phyloP scores from a whole-genome alignment of 2,888 invertebrate species.

The Spisula subtruncata region DNA sequence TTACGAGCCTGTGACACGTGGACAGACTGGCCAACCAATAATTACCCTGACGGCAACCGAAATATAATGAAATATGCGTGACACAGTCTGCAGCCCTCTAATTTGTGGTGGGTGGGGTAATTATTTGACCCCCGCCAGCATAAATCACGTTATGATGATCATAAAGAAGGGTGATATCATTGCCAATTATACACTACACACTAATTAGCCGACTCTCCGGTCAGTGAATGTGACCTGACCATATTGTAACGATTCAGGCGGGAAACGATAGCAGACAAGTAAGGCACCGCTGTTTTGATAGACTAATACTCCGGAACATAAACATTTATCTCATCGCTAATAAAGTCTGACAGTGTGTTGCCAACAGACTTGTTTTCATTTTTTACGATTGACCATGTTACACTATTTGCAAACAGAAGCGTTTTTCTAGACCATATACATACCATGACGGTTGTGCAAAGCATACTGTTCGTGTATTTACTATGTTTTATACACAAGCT shows the following conservation, averaged over 20 bases:
- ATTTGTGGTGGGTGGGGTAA: slow-evolving; percentile 73
- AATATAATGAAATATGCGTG: slow-evolving; percentile 69
- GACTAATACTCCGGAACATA: slow-evolving; percentile 2
- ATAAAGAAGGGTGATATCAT: slow-evolving; percentile 68
- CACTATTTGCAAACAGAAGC: too few relatives aligned
- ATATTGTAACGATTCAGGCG: slow-evolving; percentile 49
- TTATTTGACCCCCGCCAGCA: slow-evolving; percentile 64
- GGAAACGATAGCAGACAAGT: slow-evolving; percentile 28
- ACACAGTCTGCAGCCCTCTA: slow-evolving; percentile 68
- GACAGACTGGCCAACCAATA: slow-evolving; percentile 66
- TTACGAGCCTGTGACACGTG: slow-evolving; percentile 71
- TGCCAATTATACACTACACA: slow-evolving; percentile 61
- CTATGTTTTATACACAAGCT: too few relatives aligned
- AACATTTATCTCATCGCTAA: too few relatives aligned
- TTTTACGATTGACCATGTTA: too few relatives aligned
- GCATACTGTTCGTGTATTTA: too few relatives aligned
- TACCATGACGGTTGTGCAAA: too few relatives aligned
- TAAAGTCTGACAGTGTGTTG: too few relatives aligned
- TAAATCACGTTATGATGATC: slow-evolving; percentile 64
- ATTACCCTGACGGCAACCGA: slow-evolving; percentile 55
- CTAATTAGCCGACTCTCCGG: slow-evolving; percentile 52
- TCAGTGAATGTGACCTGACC: slow-evolving; percentile 30
- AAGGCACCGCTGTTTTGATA: background rate
- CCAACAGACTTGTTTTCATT: too few relatives aligned
- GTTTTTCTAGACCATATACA: too few relatives aligned